Evolutionary conservation across 2,113 vertebrate species (phyloP).

Genomic region (Macquaria ambigua): DNA sequence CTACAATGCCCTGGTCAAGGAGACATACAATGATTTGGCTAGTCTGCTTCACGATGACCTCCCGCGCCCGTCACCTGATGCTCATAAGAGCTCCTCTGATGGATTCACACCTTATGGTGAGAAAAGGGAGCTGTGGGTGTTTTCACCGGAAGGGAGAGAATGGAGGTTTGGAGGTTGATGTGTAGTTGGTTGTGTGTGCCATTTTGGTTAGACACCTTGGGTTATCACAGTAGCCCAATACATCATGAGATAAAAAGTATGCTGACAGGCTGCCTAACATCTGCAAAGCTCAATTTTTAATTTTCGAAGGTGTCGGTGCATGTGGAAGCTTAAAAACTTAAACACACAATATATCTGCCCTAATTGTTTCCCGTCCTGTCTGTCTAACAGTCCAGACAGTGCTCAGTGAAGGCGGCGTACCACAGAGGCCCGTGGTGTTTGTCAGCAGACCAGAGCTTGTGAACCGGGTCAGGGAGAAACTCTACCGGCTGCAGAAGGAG

Average conservation of each 20-base stretch:
- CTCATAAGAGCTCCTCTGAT: constrained; percentile 80
- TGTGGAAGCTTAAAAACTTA: neutral
- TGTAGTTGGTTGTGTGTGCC: neutral
- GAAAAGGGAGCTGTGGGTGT: constrained; percentile 34
- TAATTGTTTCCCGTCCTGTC: neutral
- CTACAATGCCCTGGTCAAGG: constrained; percentile 93
- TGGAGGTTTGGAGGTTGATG: neutral
- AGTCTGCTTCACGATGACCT: constrained; percentile 86
- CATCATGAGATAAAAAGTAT: neutral
- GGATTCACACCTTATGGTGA: constrained; percentile 88
- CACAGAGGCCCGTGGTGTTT: constrained; percentile 95
- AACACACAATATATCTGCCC: neutral
- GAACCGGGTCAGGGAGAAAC: constrained; percentile 87
- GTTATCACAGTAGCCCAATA: neutral
- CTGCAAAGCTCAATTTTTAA: neutral
- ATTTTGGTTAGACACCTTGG: neutral
- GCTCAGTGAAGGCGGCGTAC: constrained; percentile 94
- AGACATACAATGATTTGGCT: constrained; percentile 93
- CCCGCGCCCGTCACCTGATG: constrained; percentile 79
- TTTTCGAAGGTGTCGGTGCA: neutral
- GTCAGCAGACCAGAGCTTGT: constrained; percentile 89
- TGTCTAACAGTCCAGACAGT: constrained; percentile 86
- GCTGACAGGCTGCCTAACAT: neutral
- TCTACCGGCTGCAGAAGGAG: constrained; percentile 83
- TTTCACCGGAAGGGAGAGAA: neutral